phyloP scores from a whole-genome alignment of 2,888 invertebrate species.

The Mesorhabditis belari region DNA sequence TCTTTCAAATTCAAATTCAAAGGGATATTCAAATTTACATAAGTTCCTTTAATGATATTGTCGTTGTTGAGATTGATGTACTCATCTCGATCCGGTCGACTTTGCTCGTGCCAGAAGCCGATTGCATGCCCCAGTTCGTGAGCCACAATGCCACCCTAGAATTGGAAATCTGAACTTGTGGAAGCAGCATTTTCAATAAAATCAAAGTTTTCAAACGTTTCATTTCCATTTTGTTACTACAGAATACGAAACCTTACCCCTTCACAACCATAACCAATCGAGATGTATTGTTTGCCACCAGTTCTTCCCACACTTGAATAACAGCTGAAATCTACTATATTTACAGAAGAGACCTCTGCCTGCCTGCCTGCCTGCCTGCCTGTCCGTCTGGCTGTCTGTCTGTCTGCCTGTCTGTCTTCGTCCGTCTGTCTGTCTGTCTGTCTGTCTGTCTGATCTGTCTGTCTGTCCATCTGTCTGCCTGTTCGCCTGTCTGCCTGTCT shows the following conservation, averaged over 20 bases:
- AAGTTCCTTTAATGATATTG: slow-evolving; percentile 23
- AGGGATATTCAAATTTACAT: slow-evolving; percentile 9
- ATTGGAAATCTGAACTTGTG: not conserved
- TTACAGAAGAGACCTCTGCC: too few relatives aligned
- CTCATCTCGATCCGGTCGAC: slow-evolving; percentile 29
- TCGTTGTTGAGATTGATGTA: slow-evolving; percentile 36
- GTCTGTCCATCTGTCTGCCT: too few relatives aligned
- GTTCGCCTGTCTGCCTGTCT: too few relatives aligned
- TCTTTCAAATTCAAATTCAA: not conserved
- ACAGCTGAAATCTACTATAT: slow-evolving; percentile 15
- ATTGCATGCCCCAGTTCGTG: slow-evolving; percentile 41
- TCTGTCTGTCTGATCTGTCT: too few relatives aligned
- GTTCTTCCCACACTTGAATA: slow-evolving; percentile 39
- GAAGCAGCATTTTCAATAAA: not conserved
- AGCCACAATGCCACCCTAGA: slow-evolving; percentile 35
- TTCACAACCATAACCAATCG: slow-evolving; percentile 40
- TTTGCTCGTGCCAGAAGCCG: slow-evolving; percentile 42
- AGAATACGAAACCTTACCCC: slow-evolving; percentile 15
- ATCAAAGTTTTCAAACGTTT: too few relatives aligned
- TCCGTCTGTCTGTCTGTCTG: too few relatives aligned
- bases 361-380: too few relatives aligned
- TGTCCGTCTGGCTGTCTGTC: too few relatives aligned
- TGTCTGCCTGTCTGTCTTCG: too few relatives aligned
- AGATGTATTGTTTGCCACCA: slow-evolving; percentile 35
- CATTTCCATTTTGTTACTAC: not conserved